phyloP scores from a whole-genome alignment of 2,113 vertebrate species.

The Carassius gibelio region DNA sequence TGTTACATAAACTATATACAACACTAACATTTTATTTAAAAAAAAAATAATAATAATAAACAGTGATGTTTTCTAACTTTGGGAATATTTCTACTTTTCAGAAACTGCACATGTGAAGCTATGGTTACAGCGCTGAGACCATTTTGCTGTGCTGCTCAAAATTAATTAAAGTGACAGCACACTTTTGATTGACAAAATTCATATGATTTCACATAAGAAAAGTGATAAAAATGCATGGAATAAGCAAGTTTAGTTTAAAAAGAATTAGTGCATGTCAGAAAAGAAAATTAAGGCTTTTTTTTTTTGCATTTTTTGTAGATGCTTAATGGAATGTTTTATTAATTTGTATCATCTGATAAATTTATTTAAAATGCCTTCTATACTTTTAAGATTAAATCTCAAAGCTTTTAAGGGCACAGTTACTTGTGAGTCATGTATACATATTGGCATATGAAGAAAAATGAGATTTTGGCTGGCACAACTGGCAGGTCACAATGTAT shows the following conservation, averaged over 20 bases:
- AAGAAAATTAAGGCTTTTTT: neutral
- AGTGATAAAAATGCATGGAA: no score
- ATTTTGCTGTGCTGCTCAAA: no score
- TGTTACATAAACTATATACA: neutral
- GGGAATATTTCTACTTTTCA: no score
- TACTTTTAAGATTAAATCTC: neutral
- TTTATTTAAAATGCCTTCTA: neutral
- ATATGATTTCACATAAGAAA: no score
- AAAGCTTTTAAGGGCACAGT: neutral
- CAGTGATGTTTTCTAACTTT: no score
- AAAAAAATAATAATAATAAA: no score
- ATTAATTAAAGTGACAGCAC: no score
- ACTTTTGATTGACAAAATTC: no score
- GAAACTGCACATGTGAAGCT: no score
- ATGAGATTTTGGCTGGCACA: conserved; percentile 53
- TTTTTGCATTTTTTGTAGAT: neutral
- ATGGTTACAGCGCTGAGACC: no score
- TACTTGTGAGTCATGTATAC: conserved; percentile 31
- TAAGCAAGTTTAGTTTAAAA: no score
- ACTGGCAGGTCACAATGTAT: conserved; percentile 58
- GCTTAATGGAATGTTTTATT: neutral
- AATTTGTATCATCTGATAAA: neutral
- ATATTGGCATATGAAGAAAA: conserved; percentile 48
- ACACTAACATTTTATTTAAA: neutral
- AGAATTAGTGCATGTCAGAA: no score